Evolutionary conservation across 2,797 vertebrate species (phyloP).

Genomic region (Cryptoprocta ferox): DNA sequence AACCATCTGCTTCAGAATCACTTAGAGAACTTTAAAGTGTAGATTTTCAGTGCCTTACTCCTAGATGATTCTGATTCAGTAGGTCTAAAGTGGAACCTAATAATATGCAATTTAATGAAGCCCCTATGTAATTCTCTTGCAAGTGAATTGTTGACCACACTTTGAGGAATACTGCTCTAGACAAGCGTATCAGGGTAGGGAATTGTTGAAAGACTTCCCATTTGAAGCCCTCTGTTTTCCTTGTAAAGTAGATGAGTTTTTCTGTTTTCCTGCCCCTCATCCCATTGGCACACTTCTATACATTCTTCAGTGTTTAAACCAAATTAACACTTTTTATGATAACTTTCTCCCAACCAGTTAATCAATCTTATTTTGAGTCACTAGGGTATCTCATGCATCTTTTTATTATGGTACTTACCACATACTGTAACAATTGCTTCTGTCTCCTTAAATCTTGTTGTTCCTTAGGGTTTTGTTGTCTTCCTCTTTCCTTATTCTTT

Average conservation of each 20-base stretch:
- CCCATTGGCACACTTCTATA: not conserved
- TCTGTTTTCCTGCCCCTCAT: not conserved
- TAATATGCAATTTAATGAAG: conserved; percentile 13
- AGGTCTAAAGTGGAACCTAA: not conserved
- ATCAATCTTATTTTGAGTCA: conserved; percentile 28
- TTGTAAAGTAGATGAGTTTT: not conserved
- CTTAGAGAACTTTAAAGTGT: not conserved
- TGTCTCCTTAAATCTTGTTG: not conserved
- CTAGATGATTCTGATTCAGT: not conserved
- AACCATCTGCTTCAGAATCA: not conserved
- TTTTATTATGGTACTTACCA: conserved; percentile 30
- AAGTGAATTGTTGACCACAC: not conserved
- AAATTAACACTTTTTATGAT: not conserved
- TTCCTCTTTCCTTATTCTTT: not conserved
- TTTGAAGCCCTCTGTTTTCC: conserved; percentile 28
- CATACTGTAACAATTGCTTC: not conserved
- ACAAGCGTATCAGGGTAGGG: not conserved
- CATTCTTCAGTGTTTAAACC: not conserved
- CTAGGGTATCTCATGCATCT: not conserved
- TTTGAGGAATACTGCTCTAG: not conserved
- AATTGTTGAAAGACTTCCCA: not conserved
- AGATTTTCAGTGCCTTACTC: not conserved
- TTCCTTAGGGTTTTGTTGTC: not conserved
- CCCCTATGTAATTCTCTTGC: not conserved
- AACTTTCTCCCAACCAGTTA: not conserved